These are phyloP conservation scores for Spodoptera picta DNA, from an alignment of 2,888 invertebrate species.

Conservation along the genomic window DNA sequence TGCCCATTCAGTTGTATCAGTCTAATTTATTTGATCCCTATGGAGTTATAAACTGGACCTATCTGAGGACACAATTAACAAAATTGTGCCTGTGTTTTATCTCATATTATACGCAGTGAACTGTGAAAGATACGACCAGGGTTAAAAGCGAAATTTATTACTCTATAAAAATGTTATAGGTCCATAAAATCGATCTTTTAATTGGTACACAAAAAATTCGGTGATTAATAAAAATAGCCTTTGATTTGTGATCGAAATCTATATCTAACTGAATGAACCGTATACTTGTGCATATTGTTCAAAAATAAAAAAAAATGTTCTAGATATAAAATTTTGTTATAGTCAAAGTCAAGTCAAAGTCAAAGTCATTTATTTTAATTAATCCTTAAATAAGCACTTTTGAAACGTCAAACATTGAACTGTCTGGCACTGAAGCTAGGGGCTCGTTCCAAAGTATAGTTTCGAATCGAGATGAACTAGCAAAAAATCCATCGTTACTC, in stretches of 20 bases:
- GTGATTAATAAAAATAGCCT: conserved; percentile 30
- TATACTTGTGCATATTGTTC: too few relatives aligned
- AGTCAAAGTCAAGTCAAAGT: too few relatives aligned
- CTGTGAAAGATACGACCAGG: conserved; percentile 35
- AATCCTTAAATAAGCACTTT: too few relatives aligned
- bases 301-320: too few relatives aligned
- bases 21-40: conserved; percentile 23
- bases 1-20: conserved; percentile 4
- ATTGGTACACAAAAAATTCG: conserved; percentile 41
- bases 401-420: too few relatives aligned
- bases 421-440: too few relatives aligned
- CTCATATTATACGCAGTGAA: conserved; percentile 33
- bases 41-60: conserved; percentile 24
- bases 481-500: too few relatives aligned
- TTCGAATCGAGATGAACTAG: too few relatives aligned
- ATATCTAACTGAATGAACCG: neutral
- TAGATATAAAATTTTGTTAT: too few relatives aligned
- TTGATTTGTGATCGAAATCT: conserved; percentile 11
- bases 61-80: conserved; percentile 38
- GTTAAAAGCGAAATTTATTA: conserved; percentile 46
- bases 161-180: conserved; percentile 46
- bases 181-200: conserved; percentile 44
- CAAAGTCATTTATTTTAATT: too few relatives aligned
- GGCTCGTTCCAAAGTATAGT: too few relatives aligned
- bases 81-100: conserved; percentile 48